Base-by-base conservation (phyloP, 1,140 invertebrate genomes). In the Zaprionus capensis region DNA sequence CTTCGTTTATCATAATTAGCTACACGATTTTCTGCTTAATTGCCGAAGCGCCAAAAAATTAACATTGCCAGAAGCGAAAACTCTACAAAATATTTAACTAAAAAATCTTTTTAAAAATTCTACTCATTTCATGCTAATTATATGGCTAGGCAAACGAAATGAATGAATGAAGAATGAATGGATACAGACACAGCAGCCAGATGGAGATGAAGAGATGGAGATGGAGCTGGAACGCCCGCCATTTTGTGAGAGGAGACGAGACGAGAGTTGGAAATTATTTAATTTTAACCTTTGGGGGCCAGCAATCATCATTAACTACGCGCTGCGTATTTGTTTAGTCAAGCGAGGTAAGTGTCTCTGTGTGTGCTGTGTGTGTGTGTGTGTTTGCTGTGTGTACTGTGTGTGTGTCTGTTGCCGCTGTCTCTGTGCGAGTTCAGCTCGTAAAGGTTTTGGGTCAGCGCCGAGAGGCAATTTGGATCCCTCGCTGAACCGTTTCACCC, bases 91-190 rank as follows among this genome's bases (percentile, higher is more conserved):
- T 79, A 75, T 82, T 86, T 83, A 87, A 87, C 74, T 80, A 87
- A 87, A 86, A 82, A 46, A 44, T 44, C 90, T 88, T 78, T 76
- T 62, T 20, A 5, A 24, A 77, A 76, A 77, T 73, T 76, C 85
- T 88, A 87, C 86, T 90, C 86, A 91, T 90, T 90, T 90, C 85
- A 90, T 90, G 86, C 86, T 90, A 90, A 90, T 90, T 90, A 90
- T 90, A 91, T 85, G 76, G 56, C 76, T 78, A 78, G 76, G 55
- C 71, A 75, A 78, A 78, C 69, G 71, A 65, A 61, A 62, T 67
- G 65, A 73, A 73, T 66, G 75, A 73, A 77, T 72, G 70, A 67
- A 72, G 70, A 67, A 76, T 78, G 78, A 51, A 53, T 53, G 22
- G 44, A 63, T 26, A 46, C n/a, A 46, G 41, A 17, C 41, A 34